phyloP scores from a whole-genome alignment of 1,140 invertebrate genomes.

The Solen grandis region DNA sequence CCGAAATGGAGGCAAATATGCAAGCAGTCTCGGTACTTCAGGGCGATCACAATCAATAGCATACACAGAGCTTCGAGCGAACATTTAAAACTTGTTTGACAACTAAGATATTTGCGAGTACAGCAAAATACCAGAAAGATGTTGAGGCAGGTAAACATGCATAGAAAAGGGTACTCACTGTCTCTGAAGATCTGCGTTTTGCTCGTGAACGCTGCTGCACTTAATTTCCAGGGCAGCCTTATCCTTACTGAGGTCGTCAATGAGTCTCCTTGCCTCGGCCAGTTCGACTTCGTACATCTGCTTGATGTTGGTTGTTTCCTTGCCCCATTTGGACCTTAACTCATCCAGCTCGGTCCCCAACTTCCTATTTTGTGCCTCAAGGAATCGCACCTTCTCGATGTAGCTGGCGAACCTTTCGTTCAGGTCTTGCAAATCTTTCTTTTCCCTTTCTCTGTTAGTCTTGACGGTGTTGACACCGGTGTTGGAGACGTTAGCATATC shows the following conservation, averaged over 20 bases:
- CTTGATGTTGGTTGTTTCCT: slow-evolving; percentile 81
- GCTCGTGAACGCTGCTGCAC: slow-evolving; percentile 71
- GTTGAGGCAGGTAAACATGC: neutral
- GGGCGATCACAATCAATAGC: too few species aligned
- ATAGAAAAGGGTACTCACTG: slow-evolving; percentile 72
- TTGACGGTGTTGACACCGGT: slow-evolving; percentile 79
- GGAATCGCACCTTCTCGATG: slow-evolving; percentile 83
- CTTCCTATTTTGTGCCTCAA: slow-evolving; percentile 82
- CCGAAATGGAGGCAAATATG: too few species aligned
- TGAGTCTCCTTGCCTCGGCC: slow-evolving; percentile 73
- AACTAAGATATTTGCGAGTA: too few species aligned
- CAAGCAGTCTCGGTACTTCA: too few species aligned
- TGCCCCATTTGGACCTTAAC: slow-evolving; percentile 80
- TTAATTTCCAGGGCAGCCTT: slow-evolving; percentile 77
- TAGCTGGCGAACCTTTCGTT: slow-evolving; percentile 83
- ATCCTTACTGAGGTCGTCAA: slow-evolving; percentile 77
- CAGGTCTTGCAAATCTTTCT: slow-evolving; percentile 82
- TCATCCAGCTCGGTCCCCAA: slow-evolving; percentile 81
- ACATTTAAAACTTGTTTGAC: too few species aligned
- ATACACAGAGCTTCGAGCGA: too few species aligned
- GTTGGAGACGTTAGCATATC: slow-evolving; percentile 72
- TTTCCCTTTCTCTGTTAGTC: slow-evolving; percentile 81
- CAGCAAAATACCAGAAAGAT: too few species aligned
- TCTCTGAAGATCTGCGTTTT: slow-evolving; percentile 71
- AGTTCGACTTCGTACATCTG: slow-evolving; percentile 83